These are phyloP conservation scores for Dolichotis patagonum DNA, from an alignment of 2,113 vertebrate genomes.

Conservation along the genomic window DNA sequence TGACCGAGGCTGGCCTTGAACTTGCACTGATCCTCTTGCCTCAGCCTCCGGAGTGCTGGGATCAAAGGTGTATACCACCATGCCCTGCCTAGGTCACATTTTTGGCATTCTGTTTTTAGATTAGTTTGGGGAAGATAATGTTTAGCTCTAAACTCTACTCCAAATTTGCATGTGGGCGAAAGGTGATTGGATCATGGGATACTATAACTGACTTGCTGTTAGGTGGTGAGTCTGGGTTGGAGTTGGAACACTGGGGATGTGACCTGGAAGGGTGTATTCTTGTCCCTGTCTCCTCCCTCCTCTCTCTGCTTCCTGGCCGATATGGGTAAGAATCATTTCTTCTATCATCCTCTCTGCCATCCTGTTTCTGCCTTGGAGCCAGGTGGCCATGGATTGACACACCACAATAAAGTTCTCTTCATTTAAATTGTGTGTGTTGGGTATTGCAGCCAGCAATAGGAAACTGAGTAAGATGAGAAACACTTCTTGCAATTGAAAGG, in stretches of 20 bases:
- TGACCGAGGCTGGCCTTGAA: not conserved
- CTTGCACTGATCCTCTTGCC: too few relatives aligned
- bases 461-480: not conserved
- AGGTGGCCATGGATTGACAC: not conserved
- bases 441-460: not conserved
- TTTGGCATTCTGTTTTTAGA: not conserved
- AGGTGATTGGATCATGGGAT: not conserved
- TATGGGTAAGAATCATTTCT: not conserved
- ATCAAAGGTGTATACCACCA: too few relatives aligned
- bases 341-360: not conserved
- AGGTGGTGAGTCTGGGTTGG: not conserved
- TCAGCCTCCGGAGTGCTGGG: too few relatives aligned
- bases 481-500: not conserved
- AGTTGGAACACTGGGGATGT: not conserved
- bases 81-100: not conserved
- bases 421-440: not conserved
- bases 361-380: not conserved
- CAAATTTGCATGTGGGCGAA: not conserved
- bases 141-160: not conserved
- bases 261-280: not conserved
- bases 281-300: not conserved
- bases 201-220: not conserved
- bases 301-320: not conserved
- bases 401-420: not conserved
- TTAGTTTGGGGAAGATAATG: not conserved